phyloP scores from a whole-genome alignment of 2,888 invertebrate species.

The Agrypnus murinus region DNA sequence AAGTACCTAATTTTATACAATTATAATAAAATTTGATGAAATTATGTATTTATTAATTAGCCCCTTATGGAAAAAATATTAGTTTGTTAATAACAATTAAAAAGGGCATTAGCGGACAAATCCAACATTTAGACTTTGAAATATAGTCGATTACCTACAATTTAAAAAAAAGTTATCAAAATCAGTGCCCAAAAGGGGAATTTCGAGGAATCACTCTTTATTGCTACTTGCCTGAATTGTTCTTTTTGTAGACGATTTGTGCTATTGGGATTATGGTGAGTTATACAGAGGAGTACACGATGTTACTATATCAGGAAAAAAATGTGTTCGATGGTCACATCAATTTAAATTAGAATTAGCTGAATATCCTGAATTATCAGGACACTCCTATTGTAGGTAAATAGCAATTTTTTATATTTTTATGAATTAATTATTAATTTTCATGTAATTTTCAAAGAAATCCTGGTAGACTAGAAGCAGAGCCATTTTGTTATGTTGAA shows the following conservation, averaged over 20 bases:
- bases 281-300: conserved; percentile 89
- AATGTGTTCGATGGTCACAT: conserved; percentile 91
- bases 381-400: conserved; percentile 85
- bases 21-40: too few relatives aligned
- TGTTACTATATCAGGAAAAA: conserved; percentile 80
- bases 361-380: conserved; percentile 89
- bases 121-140: too few relatives aligned
- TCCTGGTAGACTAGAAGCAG: conserved; percentile 85
- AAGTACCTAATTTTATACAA: too few relatives aligned
- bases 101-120: too few relatives aligned
- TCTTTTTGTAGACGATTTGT: conserved; percentile 79
- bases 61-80: too few relatives aligned
- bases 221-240: neutral
- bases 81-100: too few relatives aligned
- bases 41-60: too few relatives aligned
- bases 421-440: neutral
- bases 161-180: too few relatives aligned
- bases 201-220: too few relatives aligned
- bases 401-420: neutral
- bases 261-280: conserved; percentile 91
- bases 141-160: too few relatives aligned
- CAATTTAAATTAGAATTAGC: conserved; percentile 84
- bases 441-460: conserved; percentile 79
- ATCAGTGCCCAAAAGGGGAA: too few relatives aligned
- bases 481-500: conserved; percentile 93